These are phyloP conservation scores for Hydrophis major DNA, from an alignment of 2,797 vertebrate species.

Conservation along the genomic window DNA sequence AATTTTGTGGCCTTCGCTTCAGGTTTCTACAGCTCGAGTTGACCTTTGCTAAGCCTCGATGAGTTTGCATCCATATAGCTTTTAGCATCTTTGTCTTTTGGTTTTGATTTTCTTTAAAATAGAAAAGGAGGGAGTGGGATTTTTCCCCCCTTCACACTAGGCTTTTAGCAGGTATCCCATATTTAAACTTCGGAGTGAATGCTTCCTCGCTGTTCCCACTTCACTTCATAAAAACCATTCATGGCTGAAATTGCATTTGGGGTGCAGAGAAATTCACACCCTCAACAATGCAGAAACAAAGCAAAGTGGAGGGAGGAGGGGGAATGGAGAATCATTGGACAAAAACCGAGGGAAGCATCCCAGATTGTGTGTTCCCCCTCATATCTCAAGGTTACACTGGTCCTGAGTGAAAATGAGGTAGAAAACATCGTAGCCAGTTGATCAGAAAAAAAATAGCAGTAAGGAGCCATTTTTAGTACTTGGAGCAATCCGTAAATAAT, in stretches of 20 bases:
- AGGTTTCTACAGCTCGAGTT: slow-evolving; percentile 67
- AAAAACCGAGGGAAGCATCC: not conserved
- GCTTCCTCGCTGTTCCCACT: slow-evolving; percentile 46
- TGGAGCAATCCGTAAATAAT: not conserved
- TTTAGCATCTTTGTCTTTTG: slow-evolving; percentile 44
- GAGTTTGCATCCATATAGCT: slow-evolving; percentile 65
- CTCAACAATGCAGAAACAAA: not conserved
- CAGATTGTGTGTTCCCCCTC: not conserved
- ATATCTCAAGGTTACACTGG: not conserved
- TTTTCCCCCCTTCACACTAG: slow-evolving; percentile 29
- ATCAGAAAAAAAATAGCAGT: not conserved
- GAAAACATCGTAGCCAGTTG: no score
- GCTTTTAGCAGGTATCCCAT: slow-evolving; percentile 52
- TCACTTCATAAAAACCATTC: slow-evolving; percentile 26
- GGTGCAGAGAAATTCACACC: not conserved
- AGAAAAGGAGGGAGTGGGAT: slow-evolving; percentile 17
- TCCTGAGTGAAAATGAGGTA: no score
- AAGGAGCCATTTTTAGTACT: not conserved
- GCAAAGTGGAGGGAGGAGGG: not conserved
- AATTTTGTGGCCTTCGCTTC: not conserved
- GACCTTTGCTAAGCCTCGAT: slow-evolving; percentile 70
- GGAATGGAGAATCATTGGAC: not conserved
- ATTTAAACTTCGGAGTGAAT: slow-evolving; percentile 75
- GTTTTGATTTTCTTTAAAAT: slow-evolving; percentile 62
- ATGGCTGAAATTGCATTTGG: slow-evolving; percentile 7